These are phyloP conservation scores for Ophonus ardosiacus DNA, from an alignment of 2,888 invertebrate species.

Conservation along the genomic window DNA sequence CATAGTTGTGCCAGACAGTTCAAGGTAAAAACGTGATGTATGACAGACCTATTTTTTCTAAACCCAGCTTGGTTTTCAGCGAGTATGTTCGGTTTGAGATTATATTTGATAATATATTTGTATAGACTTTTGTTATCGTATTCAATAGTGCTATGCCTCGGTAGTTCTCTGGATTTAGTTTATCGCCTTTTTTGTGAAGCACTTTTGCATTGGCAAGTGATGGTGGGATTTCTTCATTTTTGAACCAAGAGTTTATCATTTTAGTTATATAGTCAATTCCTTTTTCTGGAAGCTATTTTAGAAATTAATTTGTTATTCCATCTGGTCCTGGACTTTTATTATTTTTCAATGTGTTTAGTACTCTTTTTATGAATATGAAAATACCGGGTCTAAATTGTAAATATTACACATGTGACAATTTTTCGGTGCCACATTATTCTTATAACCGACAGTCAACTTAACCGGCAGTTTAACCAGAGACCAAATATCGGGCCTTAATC, in stretches of 20 bases:
- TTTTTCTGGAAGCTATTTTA: slow-evolving; percentile 25
- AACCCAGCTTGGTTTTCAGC: too few relatives aligned
- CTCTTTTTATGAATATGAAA: neutral
- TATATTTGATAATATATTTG: neutral
- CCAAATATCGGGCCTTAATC: too few relatives aligned
- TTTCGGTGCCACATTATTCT: too few relatives aligned
- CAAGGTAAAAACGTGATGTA: too few relatives aligned
- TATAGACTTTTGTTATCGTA: neutral
- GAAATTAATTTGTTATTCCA: slow-evolving; percentile 14
- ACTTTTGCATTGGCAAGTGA: neutral
- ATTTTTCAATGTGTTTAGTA: neutral
- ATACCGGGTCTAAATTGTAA: too few relatives aligned
- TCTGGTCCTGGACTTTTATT: too few relatives aligned
- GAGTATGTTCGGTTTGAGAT: slow-evolving; percentile 5
- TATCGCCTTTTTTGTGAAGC: slow-evolving; percentile 1
- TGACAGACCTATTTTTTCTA: too few relatives aligned
- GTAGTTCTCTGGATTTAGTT: slow-evolving; percentile 1
- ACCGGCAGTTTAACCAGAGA: too few relatives aligned
- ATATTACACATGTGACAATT: too few relatives aligned
- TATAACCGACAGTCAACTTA: too few relatives aligned
- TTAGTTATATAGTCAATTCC: neutral
- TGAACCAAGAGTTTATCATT: neutral
- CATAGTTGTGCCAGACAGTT: too few relatives aligned
- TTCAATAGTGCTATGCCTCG: slow-evolving; percentile 3
- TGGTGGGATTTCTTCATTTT: neutral